Evolutionary conservation across 2,113 vertebrate species (phyloP), one percentile per base, ranked within the genome.

Genomic region (Sialia sialis): DNA sequence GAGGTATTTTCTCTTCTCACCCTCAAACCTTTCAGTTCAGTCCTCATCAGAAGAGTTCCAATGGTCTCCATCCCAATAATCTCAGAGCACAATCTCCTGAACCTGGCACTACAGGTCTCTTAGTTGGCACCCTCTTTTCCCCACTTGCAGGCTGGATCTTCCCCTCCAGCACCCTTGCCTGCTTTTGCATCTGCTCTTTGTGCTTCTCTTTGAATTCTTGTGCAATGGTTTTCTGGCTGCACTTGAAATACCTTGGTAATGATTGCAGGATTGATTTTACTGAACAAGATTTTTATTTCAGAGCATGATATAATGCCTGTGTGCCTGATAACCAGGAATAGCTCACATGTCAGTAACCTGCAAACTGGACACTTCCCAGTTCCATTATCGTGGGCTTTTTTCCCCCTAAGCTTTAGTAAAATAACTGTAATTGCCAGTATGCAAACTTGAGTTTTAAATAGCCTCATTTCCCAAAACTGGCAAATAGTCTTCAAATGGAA

Each of bases 401-500:
- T 39, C 2, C 78, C 88, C 38, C 49, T 59, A 64, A 93, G 30
- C 48, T 90, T 85, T 46, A 83, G 81, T 73, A 46, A 87, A 93
- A 20, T 59, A 77, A 74, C 75, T 87, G 52, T 75, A 93, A 59
- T 21, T 91, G 87, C 91, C 85, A 75, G 84, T 68, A 89, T 16
- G 60, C 59, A 90, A 49, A 72, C 5, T 10, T 36, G 62, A 30
- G 84, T 32, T 92, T 79, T 93, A 82, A 89, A 94, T 85, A 56
- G 48, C 80, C 51, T 94, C 63, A 56, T 70, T 97, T 97, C 96
- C 96, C 93, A 69, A 60, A 95, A 96, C 55, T 55, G 68, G 72
- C 72, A 88, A 76, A 72, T 39, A 27, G 25, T 67, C 64, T 90
- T 86, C 44, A 73, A 67, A 67, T 52, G 82, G 85, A 96, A 95